A percentile compares a stretch with the other conserved stretches of the same genome.
These are phyloP conservation scores for Gibbula magus DNA, from an alignment of 2,888 invertebrate genomes.

Conservation along the genomic window DNA sequence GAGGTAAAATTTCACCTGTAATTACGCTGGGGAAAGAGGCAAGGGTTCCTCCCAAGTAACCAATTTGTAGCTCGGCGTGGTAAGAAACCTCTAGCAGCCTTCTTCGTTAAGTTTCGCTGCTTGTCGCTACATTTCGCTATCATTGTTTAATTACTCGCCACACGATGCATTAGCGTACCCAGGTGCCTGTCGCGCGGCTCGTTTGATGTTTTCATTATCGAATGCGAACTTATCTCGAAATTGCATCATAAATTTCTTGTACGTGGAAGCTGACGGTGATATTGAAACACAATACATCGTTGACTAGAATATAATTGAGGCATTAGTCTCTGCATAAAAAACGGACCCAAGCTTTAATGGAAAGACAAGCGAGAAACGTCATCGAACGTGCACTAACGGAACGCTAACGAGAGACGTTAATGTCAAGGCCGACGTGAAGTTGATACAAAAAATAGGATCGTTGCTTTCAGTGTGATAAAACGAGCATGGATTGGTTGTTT, in stretches of 20 bases:
- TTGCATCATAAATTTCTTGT: constrained; percentile 23
- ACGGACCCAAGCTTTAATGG: background rate
- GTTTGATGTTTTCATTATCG: constrained; percentile 19
- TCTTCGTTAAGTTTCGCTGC: constrained; percentile 23
- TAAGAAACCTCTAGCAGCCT: background rate
- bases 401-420: background rate
- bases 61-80: background rate
- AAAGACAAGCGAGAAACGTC: background rate
- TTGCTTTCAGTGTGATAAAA: constrained; percentile 4
- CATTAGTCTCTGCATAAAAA: background rate
- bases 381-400: background rate
- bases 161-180: constrained; percentile 3
- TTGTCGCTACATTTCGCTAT: constrained; percentile 1
- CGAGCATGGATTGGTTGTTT: background rate
- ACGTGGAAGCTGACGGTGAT: background rate
- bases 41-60: background rate
- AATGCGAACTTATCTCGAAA: constrained; percentile 15
- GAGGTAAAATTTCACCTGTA: background rate
- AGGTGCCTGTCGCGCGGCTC: background rate
- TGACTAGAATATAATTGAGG: background rate
- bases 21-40: background rate
- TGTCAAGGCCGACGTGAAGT: constrained; percentile 9
- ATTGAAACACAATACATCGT: background rate
- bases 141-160: background rate
- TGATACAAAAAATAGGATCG: background rate